Evolutionary conservation across 2,888 invertebrate genomes (phyloP).

Genomic region (Calliopum simillimum): DNA sequence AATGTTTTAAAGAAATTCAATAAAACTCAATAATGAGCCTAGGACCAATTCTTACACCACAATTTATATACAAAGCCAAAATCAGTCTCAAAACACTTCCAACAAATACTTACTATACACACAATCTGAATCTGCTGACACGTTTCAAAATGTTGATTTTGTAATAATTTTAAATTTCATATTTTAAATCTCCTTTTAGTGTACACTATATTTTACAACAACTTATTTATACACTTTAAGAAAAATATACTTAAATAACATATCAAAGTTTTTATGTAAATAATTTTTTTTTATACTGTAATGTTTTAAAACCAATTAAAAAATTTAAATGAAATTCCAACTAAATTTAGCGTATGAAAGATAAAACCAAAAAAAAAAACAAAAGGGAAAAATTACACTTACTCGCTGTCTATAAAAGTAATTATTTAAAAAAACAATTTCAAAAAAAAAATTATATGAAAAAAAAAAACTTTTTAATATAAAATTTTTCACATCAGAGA

Average conservation of each 20-base stretch:
- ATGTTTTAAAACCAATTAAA: slow-evolving; percentile 15
- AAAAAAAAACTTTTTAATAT: background rate
- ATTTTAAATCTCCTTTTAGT: background rate
- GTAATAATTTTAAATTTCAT: background rate
- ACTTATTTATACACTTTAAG: background rate
- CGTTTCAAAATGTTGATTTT: background rate
- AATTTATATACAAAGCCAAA: background rate
- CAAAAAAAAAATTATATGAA: slow-evolving; percentile 13
- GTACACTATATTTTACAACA: background rate
- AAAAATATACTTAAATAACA: slow-evolving; percentile 12
- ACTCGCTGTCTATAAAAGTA: slow-evolving; percentile 22
- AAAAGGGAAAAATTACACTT: slow-evolving; percentile 40
- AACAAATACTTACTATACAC: background rate
- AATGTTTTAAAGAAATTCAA: background rate
- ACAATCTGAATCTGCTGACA: background rate
- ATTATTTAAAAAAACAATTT: slow-evolving; percentile 48
- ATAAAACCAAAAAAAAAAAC: no score
- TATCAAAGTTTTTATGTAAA: slow-evolving; percentile 25
- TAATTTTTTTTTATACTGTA: slow-evolving; percentile 6
- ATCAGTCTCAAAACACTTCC: background rate
- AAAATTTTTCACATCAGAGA: background rate
- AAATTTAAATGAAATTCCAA: background rate
- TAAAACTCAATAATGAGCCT: background rate
- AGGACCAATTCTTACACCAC: slow-evolving; percentile 14
- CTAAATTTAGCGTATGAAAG: slow-evolving; percentile 15